Evolutionary conservation across 1,140 invertebrate species (phyloP), one percentile per base, ranked within the genome.

Genomic region (Trichonephila inaurata): DNA sequence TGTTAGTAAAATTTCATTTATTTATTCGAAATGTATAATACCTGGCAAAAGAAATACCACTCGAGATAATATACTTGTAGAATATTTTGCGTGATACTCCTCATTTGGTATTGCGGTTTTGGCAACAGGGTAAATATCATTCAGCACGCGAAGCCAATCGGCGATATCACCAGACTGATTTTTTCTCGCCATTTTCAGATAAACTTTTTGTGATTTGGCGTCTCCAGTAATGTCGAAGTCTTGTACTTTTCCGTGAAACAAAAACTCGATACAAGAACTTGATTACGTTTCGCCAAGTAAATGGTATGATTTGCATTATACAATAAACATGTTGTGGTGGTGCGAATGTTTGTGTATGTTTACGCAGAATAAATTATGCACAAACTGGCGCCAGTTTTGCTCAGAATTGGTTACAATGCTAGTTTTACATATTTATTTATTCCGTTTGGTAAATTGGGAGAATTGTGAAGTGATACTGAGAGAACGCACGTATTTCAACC

Each of bases 271-370:
- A 72, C 69, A 72, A 72, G 24, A 5, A 12, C 28, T 72, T 72
- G 69, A 72, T 72, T 72, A 72, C 69, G 14, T 28, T 28, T 72
- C 28, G n/a, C 1, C 69, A 72, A 72, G 28, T 72, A 72, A 72
- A 33, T 72, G 69, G 69, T 12, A 33, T 28, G 28, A 72, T 72
- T 72, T 72, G 69, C 69, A 24, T 72, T 28, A 72, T 24, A 3
- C n/a, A 72, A 72, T 18, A 6, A 51, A 18, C 69, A 16, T 72
- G 69, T 72, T 3, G 28, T 72, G 12, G 24, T 18, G 69, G 69
- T 24, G 69, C 24, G 69, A 72, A 72, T 72, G 69, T 72, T 72
- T 72, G 69, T 72, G 69, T 72, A 12, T 14, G 24, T 72, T 72
- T 72, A 72, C 28, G 28, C 14, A 10, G 28, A 18, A 72, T 72